Evolutionary conservation across 2,888 invertebrate species (phyloP).

Genomic region (Apocheima hispidaria): DNA sequence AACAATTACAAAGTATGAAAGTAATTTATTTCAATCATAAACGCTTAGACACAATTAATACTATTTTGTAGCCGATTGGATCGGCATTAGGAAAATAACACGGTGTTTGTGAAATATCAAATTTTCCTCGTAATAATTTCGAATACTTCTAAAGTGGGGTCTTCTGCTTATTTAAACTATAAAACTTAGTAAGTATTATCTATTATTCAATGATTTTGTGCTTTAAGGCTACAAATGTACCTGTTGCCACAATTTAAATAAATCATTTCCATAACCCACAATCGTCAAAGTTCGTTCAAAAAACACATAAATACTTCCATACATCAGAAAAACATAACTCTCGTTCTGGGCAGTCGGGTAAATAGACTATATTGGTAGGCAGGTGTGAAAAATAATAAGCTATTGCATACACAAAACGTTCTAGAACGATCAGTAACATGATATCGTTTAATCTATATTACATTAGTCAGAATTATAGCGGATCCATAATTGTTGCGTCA

Average conservation of each 20-base stretch:
- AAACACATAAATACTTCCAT: too few relatives aligned
- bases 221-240: background rate
- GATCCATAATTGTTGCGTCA: conserved; percentile 26
- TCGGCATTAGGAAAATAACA: background rate
- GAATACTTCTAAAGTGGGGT: background rate
- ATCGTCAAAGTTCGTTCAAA: too few relatives aligned
- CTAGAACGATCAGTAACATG: conserved; percentile 25
- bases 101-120: too few relatives aligned
- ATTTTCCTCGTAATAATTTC: background rate
- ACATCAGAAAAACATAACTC: too few relatives aligned
- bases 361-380: background rate
- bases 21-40: background rate
- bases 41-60: background rate
- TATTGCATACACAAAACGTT: conserved; percentile 8
- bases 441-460: conserved; percentile 25
- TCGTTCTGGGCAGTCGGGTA: background rate
- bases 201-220: conserved; percentile 4
- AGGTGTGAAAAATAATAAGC: background rate
- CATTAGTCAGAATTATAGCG: conserved; percentile 15
- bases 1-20: background rate
- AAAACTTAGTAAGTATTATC: background rate
- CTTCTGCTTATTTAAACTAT: background rate
- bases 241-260: too few relatives aligned
- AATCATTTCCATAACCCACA: too few relatives aligned
- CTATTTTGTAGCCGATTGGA: background rate